Evolutionary conservation across 2,797 vertebrate species (phyloP), one percentile per base, ranked within the genome.

Genomic region (Pantherophis alleghaniensis): DNA sequence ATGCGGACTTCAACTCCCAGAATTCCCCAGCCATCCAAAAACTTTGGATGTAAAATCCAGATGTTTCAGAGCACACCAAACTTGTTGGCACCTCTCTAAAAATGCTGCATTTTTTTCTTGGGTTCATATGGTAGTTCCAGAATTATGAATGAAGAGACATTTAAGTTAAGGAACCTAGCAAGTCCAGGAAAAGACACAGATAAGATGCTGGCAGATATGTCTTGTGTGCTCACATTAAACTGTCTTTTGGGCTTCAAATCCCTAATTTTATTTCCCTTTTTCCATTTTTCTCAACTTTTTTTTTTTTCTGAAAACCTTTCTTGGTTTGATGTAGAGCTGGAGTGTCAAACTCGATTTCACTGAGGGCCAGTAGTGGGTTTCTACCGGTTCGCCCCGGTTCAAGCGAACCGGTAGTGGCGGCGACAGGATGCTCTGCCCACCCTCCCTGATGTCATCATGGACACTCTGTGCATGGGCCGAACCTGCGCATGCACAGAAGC

Each of bases 341-440:
- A 4, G 18, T 20, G 57, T 59, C 57, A 59, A 59, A 18, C 18
- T 59, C 57, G 18, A 20, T 59, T 59, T 59, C 4, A 59, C 18
- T 59, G 18, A 59, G 5, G 18, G 5, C 37, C 37, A 42, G 51
- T 51, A 7, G 7, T 51, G 51, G 7, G 1, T 51, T 51, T 51
- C 51, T 51, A 51, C 0, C 7, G 7, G 51, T 51, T 51, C 9
- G 7, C 47, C 47, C 47, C 47, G 1, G 47, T 47, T 47, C 47
- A 47, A 1, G 51, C 7, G 51, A 51, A 51, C 7, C 7, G 1
- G 51, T 7, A 51, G 0, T 51, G 7, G 51, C 0, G 51, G 51
- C 1, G 9, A 1, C 51, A 1, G 7, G 51, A 51, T 0, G 51
- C 51, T 51, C 51, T 0, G 7, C 51, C 51, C 51, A 51, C 51